Conservation (phyloP, 2,888 invertebrate species). For the Megamerina dolium region DNA sequence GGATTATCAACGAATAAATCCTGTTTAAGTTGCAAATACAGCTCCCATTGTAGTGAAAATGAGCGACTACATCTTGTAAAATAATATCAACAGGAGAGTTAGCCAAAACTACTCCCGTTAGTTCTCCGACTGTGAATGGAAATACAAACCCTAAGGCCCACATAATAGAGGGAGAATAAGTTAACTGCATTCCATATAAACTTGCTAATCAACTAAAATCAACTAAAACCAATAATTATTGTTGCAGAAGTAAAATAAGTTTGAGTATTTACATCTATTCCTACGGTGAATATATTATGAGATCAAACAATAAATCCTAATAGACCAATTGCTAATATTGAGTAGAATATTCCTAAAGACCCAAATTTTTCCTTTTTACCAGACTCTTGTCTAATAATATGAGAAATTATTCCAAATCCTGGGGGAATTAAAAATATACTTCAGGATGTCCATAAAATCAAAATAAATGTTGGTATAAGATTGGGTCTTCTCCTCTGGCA, state of each 20-base stretch:
- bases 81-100: constrained; percentile 68
- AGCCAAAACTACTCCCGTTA: constrained; percentile 64
- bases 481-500: too few relatives aligned
- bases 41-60: constrained; percentile 80
- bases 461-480: too few relatives aligned
- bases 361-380: too few relatives aligned
- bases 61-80: constrained; percentile 74
- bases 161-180: too few relatives aligned
- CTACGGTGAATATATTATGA: constrained; percentile 80
- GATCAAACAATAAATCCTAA: constrained; percentile 81
- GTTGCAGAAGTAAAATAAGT: too few relatives aligned
- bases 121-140: constrained; percentile 69
- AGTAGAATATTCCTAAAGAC: too few relatives aligned
- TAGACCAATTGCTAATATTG: constrained; percentile 73
- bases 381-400: too few relatives aligned
- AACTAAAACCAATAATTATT: too few relatives aligned
- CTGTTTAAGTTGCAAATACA: constrained; percentile 71
- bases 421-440: too few relatives aligned
- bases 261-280: too few relatives aligned
- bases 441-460: constrained; percentile 85
- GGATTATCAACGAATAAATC: constrained; percentile 67
- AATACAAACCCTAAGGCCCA: constrained; percentile 75
- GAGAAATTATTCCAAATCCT: too few relatives aligned
- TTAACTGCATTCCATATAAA: constrained; percentile 59
- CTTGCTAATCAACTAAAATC: constrained; percentile 73